Evolutionary conservation across 2,113 vertebrate species (phyloP), one percentile per base, ranked within the genome.

Genomic region (Potamarius usumacintae): DNA sequence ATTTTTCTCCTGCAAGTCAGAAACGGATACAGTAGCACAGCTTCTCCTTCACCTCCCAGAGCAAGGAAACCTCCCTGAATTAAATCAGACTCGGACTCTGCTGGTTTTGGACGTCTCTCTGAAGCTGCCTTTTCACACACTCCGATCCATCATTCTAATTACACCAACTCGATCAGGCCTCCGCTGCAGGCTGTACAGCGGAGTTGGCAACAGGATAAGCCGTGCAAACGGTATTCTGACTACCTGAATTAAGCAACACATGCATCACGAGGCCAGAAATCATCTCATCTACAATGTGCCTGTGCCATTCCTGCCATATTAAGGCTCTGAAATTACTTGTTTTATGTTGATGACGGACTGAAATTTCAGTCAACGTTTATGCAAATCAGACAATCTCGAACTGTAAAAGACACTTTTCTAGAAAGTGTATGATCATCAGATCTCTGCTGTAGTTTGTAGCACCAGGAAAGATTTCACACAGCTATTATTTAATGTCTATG

Each of bases 61-160:
- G 55, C 1, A 34, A 77, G 30, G 22, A 48, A 48, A 22, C 48
- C 76, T n/a, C 50, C 77, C 17, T n/a, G 25, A 22, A 71, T 55
- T 17, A 34, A 57, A 30, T 25, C 76, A 14, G 72, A 60, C 15
- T 9, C 50, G 17, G 48, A 25, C 74, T 52, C 22, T 0, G 50
- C 82, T 30, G 65, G 0, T 74, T 83, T 83, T 83, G 20, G 42
- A 83, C 14, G 1, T 55, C 63, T 72, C 27, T 58, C 52, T 0
- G 20, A 57, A 72, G 48, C 85, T 69, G 50, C 62, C 52, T 6
- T 11, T 58, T 69, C 34, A 30, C 62, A 12, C 20, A 30, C 60
- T 55, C n/a, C n/a, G 53, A 69, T 86, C 60, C n/a, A 58, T 86
- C 77, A 81, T 80, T 53, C 60, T 57, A 57, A 67, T 86, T 48